These are phyloP conservation scores for Rhynchopsitta pachyrhyncha DNA, from an alignment of 2,113 vertebrate genomes.

Conservation along the genomic window DNA sequence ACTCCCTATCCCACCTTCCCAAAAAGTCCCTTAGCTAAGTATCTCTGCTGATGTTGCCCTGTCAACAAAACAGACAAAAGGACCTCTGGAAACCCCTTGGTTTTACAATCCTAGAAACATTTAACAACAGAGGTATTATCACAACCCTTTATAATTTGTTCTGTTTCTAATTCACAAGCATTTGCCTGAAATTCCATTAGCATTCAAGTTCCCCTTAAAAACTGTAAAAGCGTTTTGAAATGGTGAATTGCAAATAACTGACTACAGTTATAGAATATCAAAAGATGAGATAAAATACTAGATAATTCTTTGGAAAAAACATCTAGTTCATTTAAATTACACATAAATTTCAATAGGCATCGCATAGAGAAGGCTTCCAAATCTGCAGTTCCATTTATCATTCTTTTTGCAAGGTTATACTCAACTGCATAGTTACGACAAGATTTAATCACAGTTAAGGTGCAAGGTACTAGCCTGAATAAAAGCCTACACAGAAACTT, in stretches of 20 bases:
- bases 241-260: not conserved
- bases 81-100: not conserved
- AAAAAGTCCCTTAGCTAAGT: not conserved
- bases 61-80: not conserved
- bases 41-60: not conserved
- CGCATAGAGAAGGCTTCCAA: not conserved
- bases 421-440: not conserved
- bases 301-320: not conserved
- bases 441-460: not conserved
- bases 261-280: not conserved
- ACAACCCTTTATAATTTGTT: not conserved
- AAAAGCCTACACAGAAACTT: not conserved
- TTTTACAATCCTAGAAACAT: not conserved
- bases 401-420: not conserved
- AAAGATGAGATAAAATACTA: not conserved
- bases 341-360: not conserved
- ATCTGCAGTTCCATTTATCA: not conserved
- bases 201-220: not conserved
- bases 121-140: not conserved
- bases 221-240: not conserved
- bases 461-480: not conserved
- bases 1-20: not conserved
- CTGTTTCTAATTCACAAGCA: not conserved
- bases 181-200: not conserved
- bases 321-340: not conserved